phyloP scores from a whole-genome alignment of 2,888 invertebrate genomes.

The Poecilus cupreus region DNA sequence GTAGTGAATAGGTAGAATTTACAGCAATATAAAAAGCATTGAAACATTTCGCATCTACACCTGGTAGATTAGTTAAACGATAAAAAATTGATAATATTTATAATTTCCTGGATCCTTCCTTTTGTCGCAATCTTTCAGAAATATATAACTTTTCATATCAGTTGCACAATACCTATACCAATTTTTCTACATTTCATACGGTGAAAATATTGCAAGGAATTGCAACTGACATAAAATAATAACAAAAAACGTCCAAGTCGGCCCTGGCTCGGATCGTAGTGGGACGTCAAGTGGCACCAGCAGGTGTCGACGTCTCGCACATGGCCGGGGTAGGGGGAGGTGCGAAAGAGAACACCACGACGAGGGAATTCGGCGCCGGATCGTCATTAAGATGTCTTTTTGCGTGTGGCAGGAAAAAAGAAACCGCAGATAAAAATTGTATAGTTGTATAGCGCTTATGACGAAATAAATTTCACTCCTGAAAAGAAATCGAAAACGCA shows the following conservation, averaged over 20 bases:
- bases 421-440: constrained; percentile 42
- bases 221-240: background rate
- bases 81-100: no score
- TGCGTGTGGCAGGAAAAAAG: constrained; percentile 27
- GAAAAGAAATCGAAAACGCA: constrained; percentile 30
- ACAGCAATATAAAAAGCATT: no score
- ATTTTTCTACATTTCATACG: background rate
- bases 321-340: background rate
- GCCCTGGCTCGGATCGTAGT: background rate
- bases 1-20: no score
- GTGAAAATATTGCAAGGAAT: background rate
- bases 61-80: no score
- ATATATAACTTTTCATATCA: no score
- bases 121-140: no score
- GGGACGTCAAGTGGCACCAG: constrained; percentile 36
- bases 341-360: background rate
- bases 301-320: constrained; percentile 12
- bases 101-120: no score
- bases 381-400: constrained; percentile 37
- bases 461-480: constrained; percentile 38
- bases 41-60: no score
- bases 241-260: background rate
- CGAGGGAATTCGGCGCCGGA: background rate
- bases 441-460: constrained; percentile 16
- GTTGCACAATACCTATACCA: no score